phyloP scores from a whole-genome alignment of 2,113 vertebrate genomes.

The Sinocyclocheilus anophthalmus region DNA sequence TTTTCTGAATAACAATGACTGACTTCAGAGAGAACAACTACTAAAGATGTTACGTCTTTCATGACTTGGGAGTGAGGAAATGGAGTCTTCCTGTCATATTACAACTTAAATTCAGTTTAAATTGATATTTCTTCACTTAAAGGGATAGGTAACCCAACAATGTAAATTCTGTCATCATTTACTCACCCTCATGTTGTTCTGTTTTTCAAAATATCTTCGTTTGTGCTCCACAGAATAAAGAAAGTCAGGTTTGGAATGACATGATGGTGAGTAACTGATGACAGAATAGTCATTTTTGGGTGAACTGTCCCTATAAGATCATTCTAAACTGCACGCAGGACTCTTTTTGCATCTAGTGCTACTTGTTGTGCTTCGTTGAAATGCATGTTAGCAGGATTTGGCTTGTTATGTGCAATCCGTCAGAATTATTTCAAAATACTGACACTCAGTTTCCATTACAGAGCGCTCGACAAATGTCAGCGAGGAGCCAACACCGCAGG shows the following conservation, averaged over 20 bases:
- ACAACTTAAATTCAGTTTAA: background rate
- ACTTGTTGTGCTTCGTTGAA: background rate
- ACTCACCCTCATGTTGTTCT: background rate
- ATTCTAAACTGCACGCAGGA: background rate
- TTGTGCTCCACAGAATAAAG: background rate
- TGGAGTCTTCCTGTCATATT: background rate
- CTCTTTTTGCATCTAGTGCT: background rate
- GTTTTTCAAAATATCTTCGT: background rate
- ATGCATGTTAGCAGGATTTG: background rate
- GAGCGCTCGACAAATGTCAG: slow-evolving; percentile 9
- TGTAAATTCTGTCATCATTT: background rate
- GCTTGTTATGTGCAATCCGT: slow-evolving; percentile 10
- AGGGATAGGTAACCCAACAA: background rate
- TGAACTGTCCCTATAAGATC: background rate
- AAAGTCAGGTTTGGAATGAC: background rate
- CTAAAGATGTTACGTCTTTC: background rate
- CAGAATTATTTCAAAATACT: slow-evolving; percentile 31
- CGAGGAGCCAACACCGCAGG: background rate
- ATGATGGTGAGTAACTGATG: background rate
- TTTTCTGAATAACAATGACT: background rate
- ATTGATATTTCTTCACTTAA: background rate
- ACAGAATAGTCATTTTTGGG: background rate
- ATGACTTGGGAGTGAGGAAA: background rate
- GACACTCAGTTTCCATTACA: slow-evolving; percentile 30
- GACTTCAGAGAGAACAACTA: background rate